Base-by-base conservation (phyloP, 2,113 vertebrate species). In the Dendrocopos noguchii region DNA sequence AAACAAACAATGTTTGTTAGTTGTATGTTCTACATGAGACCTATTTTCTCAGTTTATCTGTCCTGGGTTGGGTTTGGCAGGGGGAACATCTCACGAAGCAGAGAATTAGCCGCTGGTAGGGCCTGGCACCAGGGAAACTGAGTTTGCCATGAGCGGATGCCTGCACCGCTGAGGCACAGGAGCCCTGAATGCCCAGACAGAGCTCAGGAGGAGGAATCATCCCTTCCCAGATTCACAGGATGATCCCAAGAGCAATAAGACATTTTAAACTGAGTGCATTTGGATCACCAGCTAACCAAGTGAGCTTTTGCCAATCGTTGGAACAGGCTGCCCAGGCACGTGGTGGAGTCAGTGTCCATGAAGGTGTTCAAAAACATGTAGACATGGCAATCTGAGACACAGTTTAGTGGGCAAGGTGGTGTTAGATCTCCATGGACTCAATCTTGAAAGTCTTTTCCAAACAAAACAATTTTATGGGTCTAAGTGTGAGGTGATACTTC, bases 1-100 rank as follows among this genome's bases (percentile, higher is more conserved):
- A 97, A 96, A 95, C 92, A 96, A 95, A 88, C 61, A 91, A 44
- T 73, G 63, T 36, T 44, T 85, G 80, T 92, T 87, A 84, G 86
- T 89, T 87, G 94, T 71, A 36, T 87, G 83, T 57, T 92, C 89
- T 84, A 65, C 83, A 42, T 7, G 65, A 87, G 82, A 82, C 91
- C 29, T 80, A 27, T 92, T 94, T 95, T 83, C 95, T 75, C 63
- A 72, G 64, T 89, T 93, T 96, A 75, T 88, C 81, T 91, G 76
- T 93, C 56, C 86, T 34, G 18, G 39, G 73, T 81, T 94, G 65
- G 80, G 68, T 57, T 82, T 2, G 17, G 87, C 10, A 4, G 16
- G 34, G 34, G 59, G 70, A 84, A 61, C 55, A 86, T 83, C 71
- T 71, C 53, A 52, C 0, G 0, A 46, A 68, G 39, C 4, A 28